Evolutionary conservation across 2,113 vertebrate genomes (phyloP).

Genomic region (Pachyramphus minor): DNA sequence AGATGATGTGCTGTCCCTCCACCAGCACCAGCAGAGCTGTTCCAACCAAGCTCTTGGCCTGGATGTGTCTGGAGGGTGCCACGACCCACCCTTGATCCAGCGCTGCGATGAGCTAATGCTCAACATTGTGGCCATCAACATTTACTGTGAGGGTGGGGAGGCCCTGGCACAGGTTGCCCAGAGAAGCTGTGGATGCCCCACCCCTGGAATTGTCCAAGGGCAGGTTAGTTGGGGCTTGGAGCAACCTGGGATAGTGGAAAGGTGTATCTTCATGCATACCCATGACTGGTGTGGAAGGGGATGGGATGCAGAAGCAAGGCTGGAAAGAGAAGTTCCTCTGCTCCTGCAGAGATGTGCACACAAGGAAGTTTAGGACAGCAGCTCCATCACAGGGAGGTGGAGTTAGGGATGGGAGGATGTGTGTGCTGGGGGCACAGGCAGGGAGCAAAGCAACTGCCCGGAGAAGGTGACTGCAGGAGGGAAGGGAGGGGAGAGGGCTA

Average conservation of each 20-base stretch:
- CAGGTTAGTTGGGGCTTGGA: not conserved
- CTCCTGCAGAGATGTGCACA: not conserved
- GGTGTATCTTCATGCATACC: rapidly evolving
- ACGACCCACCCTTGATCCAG: rapidly evolving
- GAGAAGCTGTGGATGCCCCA: not conserved
- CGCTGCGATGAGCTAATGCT: rapidly evolving
- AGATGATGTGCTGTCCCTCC: not conserved
- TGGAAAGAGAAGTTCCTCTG: not conserved
- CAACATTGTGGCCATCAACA: rapidly evolving
- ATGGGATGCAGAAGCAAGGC: not conserved
- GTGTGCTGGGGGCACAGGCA: not conserved
- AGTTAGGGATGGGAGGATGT: rapidly evolving
- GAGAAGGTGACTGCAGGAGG: slow-evolving; percentile 10
- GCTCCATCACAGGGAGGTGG: not conserved
- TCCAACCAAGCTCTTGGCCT: not conserved
- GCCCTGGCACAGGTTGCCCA: not conserved
- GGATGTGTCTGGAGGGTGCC: not conserved
- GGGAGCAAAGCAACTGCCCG: not conserved
- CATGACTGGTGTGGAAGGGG: rapidly evolving
- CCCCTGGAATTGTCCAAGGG: not conserved
- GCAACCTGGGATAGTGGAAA: not conserved
- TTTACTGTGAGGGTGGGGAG: not conserved
- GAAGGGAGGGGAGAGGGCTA: slow-evolving; percentile 29
- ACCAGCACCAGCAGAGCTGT: not conserved
- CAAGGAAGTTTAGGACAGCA: not conserved